Evolutionary conservation across 2,797 vertebrate species (phyloP).

Genomic region (Acanthurus tractus): DNA sequence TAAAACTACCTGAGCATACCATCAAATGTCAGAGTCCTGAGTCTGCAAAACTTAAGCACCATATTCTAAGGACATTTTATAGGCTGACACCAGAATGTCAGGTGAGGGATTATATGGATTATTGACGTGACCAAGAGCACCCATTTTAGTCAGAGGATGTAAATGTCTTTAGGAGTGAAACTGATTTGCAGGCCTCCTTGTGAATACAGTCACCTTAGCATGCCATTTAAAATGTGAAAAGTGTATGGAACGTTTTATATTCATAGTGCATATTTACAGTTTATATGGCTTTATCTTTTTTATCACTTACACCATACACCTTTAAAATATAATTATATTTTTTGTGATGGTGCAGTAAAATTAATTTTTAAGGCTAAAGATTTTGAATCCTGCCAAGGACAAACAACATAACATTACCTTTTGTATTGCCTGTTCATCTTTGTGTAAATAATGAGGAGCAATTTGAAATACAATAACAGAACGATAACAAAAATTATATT

Average conservation of each 20-base stretch:
- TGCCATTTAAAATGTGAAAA: background rate
- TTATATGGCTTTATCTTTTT: background rate
- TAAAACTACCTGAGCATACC: constrained; percentile 48
- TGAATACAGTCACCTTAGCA: background rate
- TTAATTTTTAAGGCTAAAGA: background rate
- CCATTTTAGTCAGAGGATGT: constrained; percentile 21
- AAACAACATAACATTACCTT: no score
- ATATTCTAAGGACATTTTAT: constrained; percentile 23
- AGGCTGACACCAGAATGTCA: constrained; percentile 40
- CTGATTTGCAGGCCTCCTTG: background rate
- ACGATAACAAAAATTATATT: no score
- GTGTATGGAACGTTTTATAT: background rate
- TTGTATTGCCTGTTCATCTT: no score
- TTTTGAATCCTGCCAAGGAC: background rate
- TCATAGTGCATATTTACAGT: background rate
- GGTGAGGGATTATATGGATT: constrained; percentile 40
- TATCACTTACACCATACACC: background rate
- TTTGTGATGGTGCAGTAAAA: background rate
- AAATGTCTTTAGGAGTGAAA: constrained; percentile 19
- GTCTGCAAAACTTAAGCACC: constrained; percentile 40
- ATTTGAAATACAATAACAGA: no score
- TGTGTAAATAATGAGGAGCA: no score
- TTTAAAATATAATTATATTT: background rate
- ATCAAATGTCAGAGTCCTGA: constrained; percentile 52
- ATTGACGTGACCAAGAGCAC: constrained; percentile 13